Conservation (phyloP, 2,797 vertebrate genomes). For the Rhabdomys pumilio region DNA sequence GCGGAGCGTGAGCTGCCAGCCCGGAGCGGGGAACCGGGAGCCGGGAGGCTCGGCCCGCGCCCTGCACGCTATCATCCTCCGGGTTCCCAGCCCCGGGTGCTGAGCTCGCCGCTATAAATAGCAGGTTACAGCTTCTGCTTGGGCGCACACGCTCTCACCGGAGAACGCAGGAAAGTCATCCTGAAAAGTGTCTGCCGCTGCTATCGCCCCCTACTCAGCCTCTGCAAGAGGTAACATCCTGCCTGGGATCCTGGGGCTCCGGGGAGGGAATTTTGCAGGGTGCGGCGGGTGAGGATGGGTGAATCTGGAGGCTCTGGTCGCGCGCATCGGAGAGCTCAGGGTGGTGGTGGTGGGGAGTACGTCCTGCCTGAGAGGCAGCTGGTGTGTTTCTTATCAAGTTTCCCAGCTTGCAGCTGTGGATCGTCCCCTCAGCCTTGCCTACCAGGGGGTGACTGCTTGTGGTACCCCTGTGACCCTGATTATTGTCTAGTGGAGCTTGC, state of each 20-base stretch:
- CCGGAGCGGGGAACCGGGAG: neutral
- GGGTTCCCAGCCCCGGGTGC: constrained; percentile 71
- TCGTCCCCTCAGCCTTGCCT: neutral
- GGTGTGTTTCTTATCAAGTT: constrained; percentile 72
- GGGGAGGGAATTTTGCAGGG: constrained; percentile 25
- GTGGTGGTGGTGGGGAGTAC: neutral
- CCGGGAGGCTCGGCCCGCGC: constrained; percentile 27
- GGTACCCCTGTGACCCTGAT: neutral
- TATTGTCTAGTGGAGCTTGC: neutral
- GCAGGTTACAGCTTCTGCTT: constrained; percentile 77
- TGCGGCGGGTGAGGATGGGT: neutral
- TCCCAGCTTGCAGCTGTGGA: neutral
- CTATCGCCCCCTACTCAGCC: constrained; percentile 67
- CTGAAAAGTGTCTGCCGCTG: constrained; percentile 80
- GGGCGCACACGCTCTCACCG: constrained; percentile 57
- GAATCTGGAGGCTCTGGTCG: neutral
- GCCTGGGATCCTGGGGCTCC: constrained; percentile 18
- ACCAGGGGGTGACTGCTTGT: neutral
- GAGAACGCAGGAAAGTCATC: constrained; percentile 80
- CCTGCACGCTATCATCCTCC: constrained; percentile 65
- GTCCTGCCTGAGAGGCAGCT: constrained; percentile 9
- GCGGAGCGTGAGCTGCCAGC: constrained; percentile 35
- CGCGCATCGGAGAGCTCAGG: neutral
- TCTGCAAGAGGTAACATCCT: constrained; percentile 80
- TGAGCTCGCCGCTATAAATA: constrained; percentile 89